Percentiles rank a stretch among this genome's conserved stretches.
phyloP scores from a whole-genome alignment of 64 coral and sea anemone genomes.

The Stichodactyla helianthus region DNA sequence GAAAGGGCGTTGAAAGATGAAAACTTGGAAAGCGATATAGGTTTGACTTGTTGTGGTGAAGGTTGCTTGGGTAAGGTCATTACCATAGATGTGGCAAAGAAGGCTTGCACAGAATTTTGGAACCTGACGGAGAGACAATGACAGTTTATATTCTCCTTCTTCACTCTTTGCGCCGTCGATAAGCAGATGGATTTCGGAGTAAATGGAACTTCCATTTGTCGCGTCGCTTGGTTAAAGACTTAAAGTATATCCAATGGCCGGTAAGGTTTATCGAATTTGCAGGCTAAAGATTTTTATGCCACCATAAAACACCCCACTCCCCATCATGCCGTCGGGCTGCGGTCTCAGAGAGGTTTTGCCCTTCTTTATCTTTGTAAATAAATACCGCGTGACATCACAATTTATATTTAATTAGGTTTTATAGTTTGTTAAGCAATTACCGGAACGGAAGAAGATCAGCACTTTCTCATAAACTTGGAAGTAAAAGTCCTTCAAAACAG shows the following conservation, averaged over 20 bases:
- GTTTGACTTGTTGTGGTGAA: neutral
- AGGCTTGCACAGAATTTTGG: conserved; percentile 20
- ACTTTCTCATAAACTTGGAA: neutral
- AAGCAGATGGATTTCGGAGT: conserved; percentile 4
- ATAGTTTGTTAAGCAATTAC: conserved; percentile 9
- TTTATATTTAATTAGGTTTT: conserved; percentile 20
- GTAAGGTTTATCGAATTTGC: neutral
- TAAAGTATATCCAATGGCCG: conserved; percentile 2
- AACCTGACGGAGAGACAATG: neutral
- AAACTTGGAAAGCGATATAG: too few species aligned
- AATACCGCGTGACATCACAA: neutral
- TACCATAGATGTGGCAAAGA: neutral
- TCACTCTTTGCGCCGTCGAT: neutral
- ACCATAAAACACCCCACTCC: neutral
- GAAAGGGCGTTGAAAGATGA: too few species aligned
- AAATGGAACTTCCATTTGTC: conserved; percentile 1
- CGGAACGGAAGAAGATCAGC: neutral
- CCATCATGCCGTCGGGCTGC: neutral
- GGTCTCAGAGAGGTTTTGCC: neutral
- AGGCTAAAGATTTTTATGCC: neutral
- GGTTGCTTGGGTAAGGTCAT: neutral
- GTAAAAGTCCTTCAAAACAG: neutral
- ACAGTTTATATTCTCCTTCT: conserved; percentile 4
- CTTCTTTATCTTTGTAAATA: neutral
- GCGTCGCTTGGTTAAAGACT: conserved; percentile 1